phyloP scores from a whole-genome alignment of 2,113 vertebrate genomes.

The Malaclemys terrapin region DNA sequence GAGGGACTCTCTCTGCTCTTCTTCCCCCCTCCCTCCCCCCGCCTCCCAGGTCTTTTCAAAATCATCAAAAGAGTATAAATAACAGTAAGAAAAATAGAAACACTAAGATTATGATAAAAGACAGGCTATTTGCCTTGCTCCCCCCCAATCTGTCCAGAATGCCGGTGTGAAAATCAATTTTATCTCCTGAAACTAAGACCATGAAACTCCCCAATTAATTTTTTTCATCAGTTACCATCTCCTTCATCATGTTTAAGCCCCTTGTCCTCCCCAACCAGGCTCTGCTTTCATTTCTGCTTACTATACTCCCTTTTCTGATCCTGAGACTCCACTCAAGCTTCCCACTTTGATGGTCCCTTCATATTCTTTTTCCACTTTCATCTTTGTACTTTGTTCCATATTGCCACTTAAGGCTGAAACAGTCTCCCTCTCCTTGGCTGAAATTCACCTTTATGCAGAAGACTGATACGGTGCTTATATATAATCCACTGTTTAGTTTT shows the following conservation, averaged over 20 bases:
- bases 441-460: neutral
- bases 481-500: neutral
- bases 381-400: neutral
- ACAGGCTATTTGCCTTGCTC: constrained; percentile 52
- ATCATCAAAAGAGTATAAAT: constrained; percentile 36
- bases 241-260: constrained; percentile 31
- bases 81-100: constrained; percentile 33
- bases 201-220: constrained; percentile 63
- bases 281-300: constrained; percentile 48
- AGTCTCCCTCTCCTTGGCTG: neutral
- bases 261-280: constrained; percentile 38
- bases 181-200: constrained; percentile 55
- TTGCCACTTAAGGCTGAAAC: neutral
- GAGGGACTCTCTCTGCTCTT: neutral
- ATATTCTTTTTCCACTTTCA: constrained; percentile 39
- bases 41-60: constrained; percentile 9
- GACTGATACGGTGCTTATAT: accelerated
- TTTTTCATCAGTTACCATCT: constrained; percentile 39
- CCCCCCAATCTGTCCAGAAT: constrained; percentile 47
- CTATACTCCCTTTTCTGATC: constrained; percentile 3
- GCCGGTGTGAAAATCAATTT: constrained; percentile 55
- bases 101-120: constrained; percentile 54
- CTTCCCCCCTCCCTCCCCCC: neutral
- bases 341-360: neutral
- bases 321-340: constrained; percentile 25